Percentiles rank a stretch among this genome's conserved stretches.
Conservation (phyloP, 2,113 vertebrate species). For the Triplophysa siluroides region DNA sequence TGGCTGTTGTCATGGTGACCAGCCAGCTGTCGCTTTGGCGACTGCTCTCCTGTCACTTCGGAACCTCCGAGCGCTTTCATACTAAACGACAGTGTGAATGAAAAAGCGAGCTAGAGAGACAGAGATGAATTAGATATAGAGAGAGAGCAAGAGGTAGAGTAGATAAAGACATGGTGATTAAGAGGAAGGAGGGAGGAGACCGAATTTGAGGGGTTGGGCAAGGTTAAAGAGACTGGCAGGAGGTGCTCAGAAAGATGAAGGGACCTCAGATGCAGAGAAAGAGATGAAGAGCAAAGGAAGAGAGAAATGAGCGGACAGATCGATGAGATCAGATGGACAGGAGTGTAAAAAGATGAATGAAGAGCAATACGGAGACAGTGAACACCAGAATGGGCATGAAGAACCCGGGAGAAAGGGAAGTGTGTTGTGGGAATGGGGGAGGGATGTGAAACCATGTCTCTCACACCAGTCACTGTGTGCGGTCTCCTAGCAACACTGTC, state of each 20-base stretch:
- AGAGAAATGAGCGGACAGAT: constrained; percentile 46
- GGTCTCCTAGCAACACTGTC: constrained; percentile 82
- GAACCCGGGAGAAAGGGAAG: constrained; percentile 59
- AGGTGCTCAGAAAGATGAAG: constrained; percentile 44
- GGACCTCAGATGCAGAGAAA: constrained; percentile 46
- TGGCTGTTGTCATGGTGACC: constrained; percentile 51
- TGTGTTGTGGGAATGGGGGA: constrained; percentile 68
- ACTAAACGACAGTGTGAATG: not conserved
- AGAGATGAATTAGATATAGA: constrained; percentile 2
- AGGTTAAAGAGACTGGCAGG: constrained; percentile 35
- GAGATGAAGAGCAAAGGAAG: constrained; percentile 31
- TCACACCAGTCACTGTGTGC: constrained; percentile 75
- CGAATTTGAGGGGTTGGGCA: constrained; percentile 27
- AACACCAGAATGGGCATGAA: constrained; percentile 42
- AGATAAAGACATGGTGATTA: not conserved
- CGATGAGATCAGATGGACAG: constrained; percentile 34
- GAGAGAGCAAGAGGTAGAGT: not conserved
- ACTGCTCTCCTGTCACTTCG: constrained; percentile 46
- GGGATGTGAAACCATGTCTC: constrained; percentile 73
- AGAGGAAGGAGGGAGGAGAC: constrained; percentile 14
- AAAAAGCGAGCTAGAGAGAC: not conserved
- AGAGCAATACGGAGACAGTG: constrained; percentile 23
- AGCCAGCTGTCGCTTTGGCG: constrained; percentile 42
- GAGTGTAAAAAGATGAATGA: constrained; percentile 26
- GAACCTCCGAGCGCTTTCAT: constrained; percentile 19